Conservation (phyloP, 1,140 invertebrate genomes). For the Apis mellifera region Amel_HAv3.1 CM009936.2:16682501-16683000, state of each 20-base stretch:
- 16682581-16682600: not conserved
- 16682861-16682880: slow-evolving; percentile 26
- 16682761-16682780: too few species aligned
- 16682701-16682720: slow-evolving; percentile 50
- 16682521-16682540: too few species aligned
- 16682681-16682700: slow-evolving; percentile 64
- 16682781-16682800: too few species aligned
- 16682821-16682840: slow-evolving; percentile 57
- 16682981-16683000: too few species aligned
- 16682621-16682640: slow-evolving; percentile 2
- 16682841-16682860: not conserved
- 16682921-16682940: not conserved
- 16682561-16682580: not conserved
- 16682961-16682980: not conserved
- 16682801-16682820: slow-evolving; percentile 1
- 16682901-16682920: not conserved
- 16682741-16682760: slow-evolving; percentile 32
- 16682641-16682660: slow-evolving; percentile 27
- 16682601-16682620: not conserved
- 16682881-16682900: slow-evolving; percentile 50
- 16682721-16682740: slow-evolving; percentile 57
- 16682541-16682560: too few species aligned
- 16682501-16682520: too few species aligned
- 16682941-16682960: not conserved
- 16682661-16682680: slow-evolving; percentile 54